Percentiles rank a stretch among this genome's conserved stretches.
Conservation (phyloP, 2,797 vertebrate genomes). For the Acestrorhynchus altus region DNA sequence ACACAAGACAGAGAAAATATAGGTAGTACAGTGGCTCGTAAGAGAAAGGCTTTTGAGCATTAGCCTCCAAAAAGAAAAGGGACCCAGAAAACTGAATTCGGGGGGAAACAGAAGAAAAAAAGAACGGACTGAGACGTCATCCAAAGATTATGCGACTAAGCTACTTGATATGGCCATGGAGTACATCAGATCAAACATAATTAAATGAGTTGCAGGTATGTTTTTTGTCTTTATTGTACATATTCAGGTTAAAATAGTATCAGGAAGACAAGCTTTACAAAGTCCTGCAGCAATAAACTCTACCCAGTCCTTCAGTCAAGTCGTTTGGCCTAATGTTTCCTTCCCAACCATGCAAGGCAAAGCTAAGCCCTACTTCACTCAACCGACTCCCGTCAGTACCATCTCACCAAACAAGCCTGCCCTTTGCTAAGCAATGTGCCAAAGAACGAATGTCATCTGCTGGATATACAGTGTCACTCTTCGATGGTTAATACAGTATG, state of each 20-base stretch:
- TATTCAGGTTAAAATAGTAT: slow-evolving; percentile 79
- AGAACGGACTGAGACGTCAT: slow-evolving; percentile 62
- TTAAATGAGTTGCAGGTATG: slow-evolving; percentile 66
- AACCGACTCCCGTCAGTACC: slow-evolving; percentile 42
- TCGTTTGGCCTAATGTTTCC: slow-evolving; percentile 73
- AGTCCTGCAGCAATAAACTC: slow-evolving; percentile 87
- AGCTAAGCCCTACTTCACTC: slow-evolving; percentile 57
- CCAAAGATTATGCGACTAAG: slow-evolving; percentile 64
- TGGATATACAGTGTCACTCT: slow-evolving; percentile 62
- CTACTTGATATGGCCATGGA: slow-evolving; percentile 75
- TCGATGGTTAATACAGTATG: slow-evolving; percentile 72
- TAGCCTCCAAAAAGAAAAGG: slow-evolving; percentile 66
- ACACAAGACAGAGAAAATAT: slow-evolving; percentile 57
- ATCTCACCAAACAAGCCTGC: slow-evolving; percentile 60
- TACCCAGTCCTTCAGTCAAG: slow-evolving; percentile 72
- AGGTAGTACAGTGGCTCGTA: slow-evolving; percentile 79
- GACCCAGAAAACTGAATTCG: slow-evolving; percentile 46
- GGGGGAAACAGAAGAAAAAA: no score
- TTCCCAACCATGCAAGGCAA: slow-evolving; percentile 54
- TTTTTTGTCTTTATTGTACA: slow-evolving; percentile 72
- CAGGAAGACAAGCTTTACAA: slow-evolving; percentile 98
- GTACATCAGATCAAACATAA: slow-evolving; percentile 68
- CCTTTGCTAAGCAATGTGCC: slow-evolving; percentile 75
- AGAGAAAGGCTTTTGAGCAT: slow-evolving; percentile 78
- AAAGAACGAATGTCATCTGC: slow-evolving; percentile 65